These are phyloP conservation scores for Cephus pulcher DNA, from an alignment of 2,888 invertebrate genomes.

Conservation along the genomic window DNA sequence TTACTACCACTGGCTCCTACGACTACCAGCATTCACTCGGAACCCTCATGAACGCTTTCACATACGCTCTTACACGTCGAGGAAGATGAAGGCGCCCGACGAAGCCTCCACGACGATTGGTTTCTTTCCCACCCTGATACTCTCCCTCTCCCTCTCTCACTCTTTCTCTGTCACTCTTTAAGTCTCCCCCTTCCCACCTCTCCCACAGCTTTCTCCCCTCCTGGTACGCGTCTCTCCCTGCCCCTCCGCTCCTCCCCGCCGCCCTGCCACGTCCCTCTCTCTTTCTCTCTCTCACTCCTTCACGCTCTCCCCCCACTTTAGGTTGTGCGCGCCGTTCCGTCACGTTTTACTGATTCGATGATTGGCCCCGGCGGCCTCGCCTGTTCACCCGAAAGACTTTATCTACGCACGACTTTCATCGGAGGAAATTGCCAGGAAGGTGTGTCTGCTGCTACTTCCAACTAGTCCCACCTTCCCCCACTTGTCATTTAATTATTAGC, in stretches of 20 bases:
- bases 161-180: constrained; percentile 23
- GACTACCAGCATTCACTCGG: constrained; percentile 20
- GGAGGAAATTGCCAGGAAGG: constrained; percentile 10
- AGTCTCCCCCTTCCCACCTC: constrained; percentile 20
- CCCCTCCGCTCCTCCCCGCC: background rate
- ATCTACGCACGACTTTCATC: constrained; percentile 7
- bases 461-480: background rate
- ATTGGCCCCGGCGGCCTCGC: constrained; percentile 23
- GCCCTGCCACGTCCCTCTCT: constrained; percentile 17
- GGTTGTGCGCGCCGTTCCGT: constrained; percentile 31
- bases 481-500: background rate
- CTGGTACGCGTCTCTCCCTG: background rate
- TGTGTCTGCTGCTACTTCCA: constrained; percentile 6
- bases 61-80: constrained; percentile 3
- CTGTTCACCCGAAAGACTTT: constrained; percentile 6
- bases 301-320: background rate
- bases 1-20: constrained; percentile 7
- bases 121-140: constrained; percentile 54
- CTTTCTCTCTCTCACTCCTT: constrained; percentile 9
- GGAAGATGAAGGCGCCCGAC: constrained; percentile 16
- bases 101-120: constrained; percentile 59
- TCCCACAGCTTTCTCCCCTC: constrained; percentile 23
- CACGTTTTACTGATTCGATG: constrained; percentile 48
- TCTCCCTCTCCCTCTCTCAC: constrained; percentile 30
- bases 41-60: background rate